Conservation (phyloP, 92 coral and sea anemone species). For the Desmophyllum pertusum region DNA sequence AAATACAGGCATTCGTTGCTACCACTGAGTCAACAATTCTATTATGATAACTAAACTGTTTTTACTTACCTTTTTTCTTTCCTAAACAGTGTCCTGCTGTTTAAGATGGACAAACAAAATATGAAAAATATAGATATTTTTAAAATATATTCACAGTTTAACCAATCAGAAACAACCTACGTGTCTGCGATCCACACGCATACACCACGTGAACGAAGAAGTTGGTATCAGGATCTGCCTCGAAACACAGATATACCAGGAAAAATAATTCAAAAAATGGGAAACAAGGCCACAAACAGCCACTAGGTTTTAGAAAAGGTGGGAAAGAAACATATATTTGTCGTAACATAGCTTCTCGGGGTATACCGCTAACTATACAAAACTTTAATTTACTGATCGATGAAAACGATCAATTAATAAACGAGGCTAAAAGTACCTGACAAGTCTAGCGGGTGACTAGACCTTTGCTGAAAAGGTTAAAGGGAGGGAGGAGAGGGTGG, state of each 20-base stretch:
- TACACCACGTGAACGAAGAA: conserved; percentile 19
- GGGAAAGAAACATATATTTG: too few species aligned
- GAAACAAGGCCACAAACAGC: background rate
- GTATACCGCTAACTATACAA: background rate
- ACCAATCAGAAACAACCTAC: conserved; percentile 37
- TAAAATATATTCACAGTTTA: background rate
- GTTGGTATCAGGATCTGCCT: background rate
- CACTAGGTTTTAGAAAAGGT: too few species aligned
- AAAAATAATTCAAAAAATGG: background rate
- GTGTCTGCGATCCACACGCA: conserved; percentile 17
- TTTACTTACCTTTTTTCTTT: conserved; percentile 21
- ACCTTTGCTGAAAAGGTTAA: background rate
- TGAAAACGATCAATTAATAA: conserved; percentile 29
- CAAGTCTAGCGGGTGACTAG: conserved; percentile 17
- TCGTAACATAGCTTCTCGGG: background rate
- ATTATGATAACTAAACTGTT: conserved; percentile 17
- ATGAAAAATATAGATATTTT: background rate
- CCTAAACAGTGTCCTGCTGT: conserved; percentile 36
- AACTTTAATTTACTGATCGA: background rate
- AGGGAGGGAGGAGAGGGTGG: background rate
- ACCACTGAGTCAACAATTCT: background rate
- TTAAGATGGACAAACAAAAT: conserved; percentile 5
- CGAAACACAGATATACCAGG: background rate
- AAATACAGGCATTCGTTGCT: background rate
- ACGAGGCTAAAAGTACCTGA: conserved; percentile 19